Evolutionary conservation across 53 echinoderm and acorn worm species (phyloP), one percentile per base, ranked within the genome.

Genomic region (Mesocentrotus franciscanus): DNA sequence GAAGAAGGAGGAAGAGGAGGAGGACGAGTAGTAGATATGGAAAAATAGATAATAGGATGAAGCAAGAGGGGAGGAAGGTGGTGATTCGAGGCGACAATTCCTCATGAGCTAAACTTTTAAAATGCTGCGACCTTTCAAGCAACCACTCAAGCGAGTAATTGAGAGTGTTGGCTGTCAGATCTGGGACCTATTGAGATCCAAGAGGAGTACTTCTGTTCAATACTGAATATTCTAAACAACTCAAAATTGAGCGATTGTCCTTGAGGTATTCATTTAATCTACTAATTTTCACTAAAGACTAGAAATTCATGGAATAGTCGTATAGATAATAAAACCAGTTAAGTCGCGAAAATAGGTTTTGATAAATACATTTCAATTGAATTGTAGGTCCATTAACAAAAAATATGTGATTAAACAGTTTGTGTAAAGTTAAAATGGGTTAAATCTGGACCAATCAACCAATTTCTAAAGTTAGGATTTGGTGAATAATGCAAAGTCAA

Each of bases 21-120:
- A 85, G 90, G 17, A 60, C 16, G 61, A 60, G 32, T 15, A 90
- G 90, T 29, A 60, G 90, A 90, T 90, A 90, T 90, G 17, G 59
- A 61, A 22, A 90, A 66, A 91, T 66, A 64, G 66, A 34, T 33
- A 91, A 91, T 59, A 62, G 66, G 91, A 91, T 64, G 91, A 91
- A 34, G 91, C 15, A 10, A 91, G 22, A 91, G 66, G 91, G 34
- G 33, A n/a, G 62, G 66, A 35, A 64, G 66, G 59, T 87, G 87
- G n/a, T 58, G 56, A 87, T 87, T 84, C 84, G 58, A 87, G 87
- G 87, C 58, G 87, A 87, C 58, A 14, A 58, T 87, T 58, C 10
- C 87, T 87, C 87, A n/a, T 87, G 10, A 56, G 87, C 58, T 57
- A 58, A 87, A 87, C 87, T 87, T 87, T 87, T 87, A 87, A 87